These are phyloP conservation scores for Drosophila varians DNA, from an alignment of 1,140 invertebrate genomes.

Conservation along the genomic window DNA sequence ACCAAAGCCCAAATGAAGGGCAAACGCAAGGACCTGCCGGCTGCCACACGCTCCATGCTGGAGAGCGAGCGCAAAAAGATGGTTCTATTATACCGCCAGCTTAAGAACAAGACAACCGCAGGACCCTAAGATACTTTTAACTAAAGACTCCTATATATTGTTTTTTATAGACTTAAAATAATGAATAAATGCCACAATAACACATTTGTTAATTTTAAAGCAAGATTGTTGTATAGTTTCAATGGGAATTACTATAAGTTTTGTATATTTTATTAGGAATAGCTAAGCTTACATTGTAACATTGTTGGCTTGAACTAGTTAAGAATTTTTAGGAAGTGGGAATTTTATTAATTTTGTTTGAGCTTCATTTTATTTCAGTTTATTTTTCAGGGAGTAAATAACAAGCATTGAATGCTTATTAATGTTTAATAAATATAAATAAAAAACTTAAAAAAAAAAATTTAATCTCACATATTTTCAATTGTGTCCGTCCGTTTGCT, in stretches of 20 bases:
- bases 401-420: too few relatives aligned
- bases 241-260: too few relatives aligned
- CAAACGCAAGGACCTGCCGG: constrained; percentile 86
- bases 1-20: constrained; percentile 84
- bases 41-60: constrained; percentile 85
- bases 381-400: too few relatives aligned
- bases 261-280: too few relatives aligned
- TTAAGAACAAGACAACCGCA: constrained; percentile 83
- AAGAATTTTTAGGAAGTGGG: background rate
- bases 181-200: background rate
- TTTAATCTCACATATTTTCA: too few relatives aligned
- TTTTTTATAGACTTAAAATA: background rate
- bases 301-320: background rate
- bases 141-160: background rate
- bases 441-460: too few relatives aligned
- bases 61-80: constrained; percentile 85
- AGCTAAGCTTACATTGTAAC: too few relatives aligned
- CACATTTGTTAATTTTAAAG: constrained; percentile 1
- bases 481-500: too few relatives aligned
- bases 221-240: background rate
- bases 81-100: constrained; percentile 85
- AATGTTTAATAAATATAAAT: too few relatives aligned
- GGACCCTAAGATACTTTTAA: constrained; percentile 2
- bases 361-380: too few relatives aligned
- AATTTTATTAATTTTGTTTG: too few relatives aligned